Evolutionary conservation across 2,888 invertebrate species (phyloP).

Genomic region (Zele albiditarsus): DNA sequence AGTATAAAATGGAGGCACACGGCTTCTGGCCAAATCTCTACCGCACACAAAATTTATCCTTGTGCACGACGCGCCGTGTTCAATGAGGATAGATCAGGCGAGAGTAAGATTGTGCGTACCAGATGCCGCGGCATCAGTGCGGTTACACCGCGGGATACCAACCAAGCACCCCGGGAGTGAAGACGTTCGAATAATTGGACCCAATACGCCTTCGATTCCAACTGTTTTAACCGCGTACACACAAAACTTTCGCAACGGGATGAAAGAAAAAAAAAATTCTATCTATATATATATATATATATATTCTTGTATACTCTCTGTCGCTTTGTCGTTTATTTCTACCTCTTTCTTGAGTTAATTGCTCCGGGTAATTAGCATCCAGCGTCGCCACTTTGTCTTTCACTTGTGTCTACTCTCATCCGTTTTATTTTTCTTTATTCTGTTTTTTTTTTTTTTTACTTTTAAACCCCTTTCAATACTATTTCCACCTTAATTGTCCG

Average conservation of each 20-base stretch:
- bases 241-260: neutral
- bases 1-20: neutral
- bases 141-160: slow-evolving; percentile 55
- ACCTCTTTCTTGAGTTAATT: slow-evolving; percentile 50
- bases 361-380: slow-evolving; percentile 61
- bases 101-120: slow-evolving; percentile 30
- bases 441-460: slow-evolving; percentile 22
- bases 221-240: slow-evolving; percentile 41
- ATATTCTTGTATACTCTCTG: neutral
- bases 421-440: slow-evolving; percentile 15
- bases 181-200: slow-evolving; percentile 67
- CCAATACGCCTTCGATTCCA: slow-evolving; percentile 58
- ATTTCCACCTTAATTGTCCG: slow-evolving; percentile 31
- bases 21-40: slow-evolving; percentile 2
- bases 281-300: slow-evolving; percentile 15
- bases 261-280: no score
- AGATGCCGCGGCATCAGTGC: slow-evolving; percentile 43
- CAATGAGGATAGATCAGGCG: slow-evolving; percentile 8
- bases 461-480: slow-evolving; percentile 12
- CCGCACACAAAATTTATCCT: slow-evolving; percentile 15
- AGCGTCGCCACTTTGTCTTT: slow-evolving; percentile 37
- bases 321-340: neutral
- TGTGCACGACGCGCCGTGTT: neutral
- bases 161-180: slow-evolving; percentile 64
- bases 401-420: neutral